Percentiles rank a stretch among this genome's conserved stretches.
Evolutionary conservation across 1,140 invertebrate genomes (phyloP).

Genomic region (Parasteatoda tepidariorum): DNA sequence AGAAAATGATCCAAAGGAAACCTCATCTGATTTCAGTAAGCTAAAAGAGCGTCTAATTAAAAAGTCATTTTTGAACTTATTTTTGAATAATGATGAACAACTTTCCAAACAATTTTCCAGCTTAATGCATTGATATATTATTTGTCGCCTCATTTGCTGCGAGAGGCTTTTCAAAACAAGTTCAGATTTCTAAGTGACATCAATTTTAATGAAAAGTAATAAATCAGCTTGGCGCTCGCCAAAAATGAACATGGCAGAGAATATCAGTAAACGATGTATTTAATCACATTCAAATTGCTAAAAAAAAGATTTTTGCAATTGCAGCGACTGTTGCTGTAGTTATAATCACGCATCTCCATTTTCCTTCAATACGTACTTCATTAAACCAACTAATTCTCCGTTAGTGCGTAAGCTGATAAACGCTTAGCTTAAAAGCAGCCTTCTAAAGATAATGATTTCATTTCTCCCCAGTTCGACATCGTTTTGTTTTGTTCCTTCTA

Average conservation of each 20-base stretch:
- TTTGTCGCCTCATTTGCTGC: no score
- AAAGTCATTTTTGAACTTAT: neutral
- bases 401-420: slow-evolving; percentile 4
- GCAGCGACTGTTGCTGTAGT: neutral
- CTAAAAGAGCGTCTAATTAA: neutral
- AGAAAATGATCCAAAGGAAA: no score
- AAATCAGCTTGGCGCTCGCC: neutral
- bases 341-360: slow-evolving; percentile 3
- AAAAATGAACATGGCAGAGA: neutral
- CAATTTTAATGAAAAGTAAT: neutral
- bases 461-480: slow-evolving; percentile 19
- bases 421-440: neutral
- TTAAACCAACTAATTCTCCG: neutral
- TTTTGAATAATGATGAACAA: no score
- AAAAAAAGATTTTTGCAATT: neutral
- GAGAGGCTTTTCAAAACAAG: no score
- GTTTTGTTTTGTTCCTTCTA: slow-evolving; percentile 31
- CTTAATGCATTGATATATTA: no score
- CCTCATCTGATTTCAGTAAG: no score
- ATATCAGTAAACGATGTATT: neutral
- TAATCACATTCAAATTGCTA: neutral
- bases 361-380: neutral
- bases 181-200: no score
- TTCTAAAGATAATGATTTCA: slow-evolving; percentile 31
- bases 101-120: no score